These are phyloP conservation scores for Crotalus tigris DNA, from an alignment of 2,113 vertebrate species.

Conservation along the genomic window DNA sequence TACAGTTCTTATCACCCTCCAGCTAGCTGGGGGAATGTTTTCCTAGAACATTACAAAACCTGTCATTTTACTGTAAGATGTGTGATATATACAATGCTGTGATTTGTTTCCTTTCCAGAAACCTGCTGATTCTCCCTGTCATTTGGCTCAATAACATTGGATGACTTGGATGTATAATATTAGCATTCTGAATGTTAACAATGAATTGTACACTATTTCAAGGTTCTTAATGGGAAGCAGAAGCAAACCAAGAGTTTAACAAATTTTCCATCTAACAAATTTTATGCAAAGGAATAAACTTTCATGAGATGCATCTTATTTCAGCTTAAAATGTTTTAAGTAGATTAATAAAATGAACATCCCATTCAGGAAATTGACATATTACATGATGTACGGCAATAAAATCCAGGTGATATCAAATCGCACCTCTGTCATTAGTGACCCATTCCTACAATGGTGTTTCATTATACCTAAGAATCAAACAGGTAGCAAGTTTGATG, in stretches of 20 bases:
- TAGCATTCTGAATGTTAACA: neutral
- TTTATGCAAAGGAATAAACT: neutral
- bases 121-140: neutral
- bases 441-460: neutral
- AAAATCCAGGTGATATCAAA: neutral
- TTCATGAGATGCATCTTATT: neutral
- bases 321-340: neutral
- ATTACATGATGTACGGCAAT: neutral
- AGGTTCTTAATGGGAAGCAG: neutral
- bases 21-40: neutral
- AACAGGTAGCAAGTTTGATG: neutral
- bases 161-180: neutral
- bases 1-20: neutral
- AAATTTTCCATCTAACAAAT: neutral
- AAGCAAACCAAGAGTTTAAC: neutral
- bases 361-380: neutral
- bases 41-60: neutral
- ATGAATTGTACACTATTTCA: neutral
- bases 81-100: neutral
- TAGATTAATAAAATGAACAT: neutral
- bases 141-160: neutral
- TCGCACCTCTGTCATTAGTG: neutral
- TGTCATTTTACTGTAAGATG: neutral
- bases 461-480: neutral
- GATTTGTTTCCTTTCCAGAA: neutral